Conservation (phyloP, 37 sponge, comb jelly and placozoan species). For the Geodia barretti region DNA sequence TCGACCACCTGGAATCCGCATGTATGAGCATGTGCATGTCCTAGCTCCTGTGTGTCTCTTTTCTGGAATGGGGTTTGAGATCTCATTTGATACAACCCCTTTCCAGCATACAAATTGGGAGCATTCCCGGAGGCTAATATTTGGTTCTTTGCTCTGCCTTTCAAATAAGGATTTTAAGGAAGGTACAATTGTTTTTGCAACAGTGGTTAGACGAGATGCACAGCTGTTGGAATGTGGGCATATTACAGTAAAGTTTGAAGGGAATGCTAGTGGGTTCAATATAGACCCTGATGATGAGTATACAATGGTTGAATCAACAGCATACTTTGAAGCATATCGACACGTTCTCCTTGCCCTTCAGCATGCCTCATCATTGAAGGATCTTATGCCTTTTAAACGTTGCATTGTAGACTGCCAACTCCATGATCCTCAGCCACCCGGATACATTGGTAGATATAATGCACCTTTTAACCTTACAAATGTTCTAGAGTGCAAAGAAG, state of each 20-base stretch:
- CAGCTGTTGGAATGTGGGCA: conserved; percentile 49
- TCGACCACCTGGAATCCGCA: conserved; percentile 34
- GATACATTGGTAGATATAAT: conserved; percentile 3
- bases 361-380: conserved; percentile 44
- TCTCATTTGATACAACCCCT: conserved; percentile 55
- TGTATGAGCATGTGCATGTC: conserved; percentile 7
- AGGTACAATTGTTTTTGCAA: conserved; percentile 51
- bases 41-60: conserved; percentile 66
- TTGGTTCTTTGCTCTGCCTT: conserved; percentile 83
- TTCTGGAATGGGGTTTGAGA: conserved; percentile 56
- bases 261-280: neutral
- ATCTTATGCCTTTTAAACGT: conserved; percentile 20
- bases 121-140: conserved; percentile 77
- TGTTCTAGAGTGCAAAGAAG: conserved; percentile 31
- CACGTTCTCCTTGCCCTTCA: conserved; percentile 71
- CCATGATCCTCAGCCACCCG: conserved; percentile 20
- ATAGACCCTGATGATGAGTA: conserved; percentile 67
- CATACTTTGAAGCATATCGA: conserved; percentile 92
- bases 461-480: neutral
- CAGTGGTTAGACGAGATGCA: conserved; percentile 60
- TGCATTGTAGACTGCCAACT: conserved; percentile 51
- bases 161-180: conserved; percentile 71
- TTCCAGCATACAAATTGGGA: conserved; percentile 81
- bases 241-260: conserved; percentile 77
- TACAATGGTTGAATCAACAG: conserved; percentile 80